Evolutionary conservation across 1,140 invertebrate genomes (phyloP).

Genomic region (Ctenoplectra terminalis): DNA sequence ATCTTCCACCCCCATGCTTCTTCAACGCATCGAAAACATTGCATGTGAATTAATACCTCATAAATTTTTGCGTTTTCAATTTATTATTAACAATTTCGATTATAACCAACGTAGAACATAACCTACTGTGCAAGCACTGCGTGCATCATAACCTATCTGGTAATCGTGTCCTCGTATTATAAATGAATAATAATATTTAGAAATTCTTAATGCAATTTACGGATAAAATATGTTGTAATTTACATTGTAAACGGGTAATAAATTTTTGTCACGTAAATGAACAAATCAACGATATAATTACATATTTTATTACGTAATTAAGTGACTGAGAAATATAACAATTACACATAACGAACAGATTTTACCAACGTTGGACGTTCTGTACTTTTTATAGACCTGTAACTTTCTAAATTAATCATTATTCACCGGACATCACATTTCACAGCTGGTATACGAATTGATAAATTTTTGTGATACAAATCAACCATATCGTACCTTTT

Average conservation of each 20-base stretch:
- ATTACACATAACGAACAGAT: neutral
- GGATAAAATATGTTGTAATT: neutral
- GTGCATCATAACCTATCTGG: constrained; percentile 48
- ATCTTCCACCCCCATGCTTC: neutral
- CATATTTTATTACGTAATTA: constrained; percentile 60
- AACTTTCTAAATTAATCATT: neutral
- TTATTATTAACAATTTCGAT: neutral
- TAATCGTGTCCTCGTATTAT: neutral
- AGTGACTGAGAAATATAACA: constrained; percentile 11
- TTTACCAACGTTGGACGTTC: neutral
- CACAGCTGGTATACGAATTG: neutral
- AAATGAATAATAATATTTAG: neutral
- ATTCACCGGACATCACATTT: constrained; percentile 41
- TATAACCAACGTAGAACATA: constrained; percentile 3
- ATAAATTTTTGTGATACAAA: constrained; percentile 28
- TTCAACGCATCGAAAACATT: neutral
- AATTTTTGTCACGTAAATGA: neutral
- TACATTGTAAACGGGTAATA: neutral
- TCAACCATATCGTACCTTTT: constrained; percentile 56
- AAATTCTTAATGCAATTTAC: neutral
- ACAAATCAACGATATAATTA: constrained; percentile 17
- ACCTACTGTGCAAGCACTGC: neutral
- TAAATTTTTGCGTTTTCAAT: neutral
- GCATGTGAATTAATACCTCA: neutral
- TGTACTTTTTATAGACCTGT: neutral